phyloP scores from a whole-genome alignment of 2,113 vertebrate genomes.

The Numida meleagris region DNA sequence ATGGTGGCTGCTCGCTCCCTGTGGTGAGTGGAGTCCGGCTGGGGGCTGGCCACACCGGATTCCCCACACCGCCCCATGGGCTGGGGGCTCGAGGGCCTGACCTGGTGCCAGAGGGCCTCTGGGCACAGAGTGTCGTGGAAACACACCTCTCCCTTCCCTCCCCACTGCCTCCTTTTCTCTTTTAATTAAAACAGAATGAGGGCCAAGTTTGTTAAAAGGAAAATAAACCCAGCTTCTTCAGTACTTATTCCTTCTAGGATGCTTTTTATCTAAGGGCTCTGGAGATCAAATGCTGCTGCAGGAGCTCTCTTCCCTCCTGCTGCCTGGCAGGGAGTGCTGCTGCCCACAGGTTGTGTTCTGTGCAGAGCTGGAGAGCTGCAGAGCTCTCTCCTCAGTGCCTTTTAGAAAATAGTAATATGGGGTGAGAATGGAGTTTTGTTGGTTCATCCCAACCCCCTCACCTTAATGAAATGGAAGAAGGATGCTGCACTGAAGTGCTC shows the following conservation, averaged over 20 bases:
- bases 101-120: too few species aligned
- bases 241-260: background rate
- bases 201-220: background rate
- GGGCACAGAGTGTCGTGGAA: background rate
- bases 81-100: background rate
- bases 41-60: background rate
- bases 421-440: background rate
- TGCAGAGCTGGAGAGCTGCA: background rate
- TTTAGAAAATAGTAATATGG: background rate
- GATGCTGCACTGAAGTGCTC: background rate
- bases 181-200: background rate
- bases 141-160: background rate
- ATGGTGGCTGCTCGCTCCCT: background rate
- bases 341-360: background rate
- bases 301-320: background rate
- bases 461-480: background rate
- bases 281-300: background rate
- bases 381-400: background rate
- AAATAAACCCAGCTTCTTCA: background rate
- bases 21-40: background rate
- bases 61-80: background rate
- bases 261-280: background rate
- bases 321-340: background rate
- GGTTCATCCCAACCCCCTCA: background rate
- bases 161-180: background rate